Base-by-base conservation (phyloP, 2,113 vertebrate species). In the Vimba vimba region DNA sequence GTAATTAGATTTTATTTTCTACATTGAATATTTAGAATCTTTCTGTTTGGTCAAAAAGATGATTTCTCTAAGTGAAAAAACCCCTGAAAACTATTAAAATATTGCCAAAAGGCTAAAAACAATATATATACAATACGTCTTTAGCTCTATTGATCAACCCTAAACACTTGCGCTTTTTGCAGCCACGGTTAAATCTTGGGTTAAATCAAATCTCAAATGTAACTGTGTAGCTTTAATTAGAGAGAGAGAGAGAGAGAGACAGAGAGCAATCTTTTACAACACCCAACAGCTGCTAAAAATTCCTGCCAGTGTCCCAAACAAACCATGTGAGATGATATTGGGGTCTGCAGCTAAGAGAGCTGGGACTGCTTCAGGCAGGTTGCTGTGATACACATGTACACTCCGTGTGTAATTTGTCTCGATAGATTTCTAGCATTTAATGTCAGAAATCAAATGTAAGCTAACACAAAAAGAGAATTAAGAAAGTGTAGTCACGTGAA, bases 221-320 rank as follows among this genome's bases (percentile, higher is more conserved):
- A 12, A 68, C 27, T 68, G 27, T 17, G 11, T 74, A 47, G 33
- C 4, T 43, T 73, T 73, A 73, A 23, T 17, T n/a, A n/a, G n/a
- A n/a, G 30, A 27, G n/a, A 76, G 30, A 10, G n/a, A 30, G 9
- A 19, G 19, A 76, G n/a, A 76, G 74, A 76, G 12, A 52, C 25
- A 21, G 50, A 77, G 50, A 90, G 88, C 88, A 94, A 92, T 91
- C 78, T 25, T 91, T 92, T 84, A 86, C 85, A 91, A 90, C 89
- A 87, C 86, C 59, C 86, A 85, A 88, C 83, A 90, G 89, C 73
- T 73, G 79, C 69, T 85, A 87, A 71, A 87, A 88, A 92, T 92
- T 93, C 91, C 88, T 68, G 81, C 3, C 33, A 86, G 88, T 81
- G 84, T 89, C 86, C 79, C 77, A 81, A 91, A 82, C 36, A 84